These are phyloP conservation scores for Volucella inanis DNA, from an alignment of 2,888 invertebrate species.

Conservation along the genomic window DNA sequence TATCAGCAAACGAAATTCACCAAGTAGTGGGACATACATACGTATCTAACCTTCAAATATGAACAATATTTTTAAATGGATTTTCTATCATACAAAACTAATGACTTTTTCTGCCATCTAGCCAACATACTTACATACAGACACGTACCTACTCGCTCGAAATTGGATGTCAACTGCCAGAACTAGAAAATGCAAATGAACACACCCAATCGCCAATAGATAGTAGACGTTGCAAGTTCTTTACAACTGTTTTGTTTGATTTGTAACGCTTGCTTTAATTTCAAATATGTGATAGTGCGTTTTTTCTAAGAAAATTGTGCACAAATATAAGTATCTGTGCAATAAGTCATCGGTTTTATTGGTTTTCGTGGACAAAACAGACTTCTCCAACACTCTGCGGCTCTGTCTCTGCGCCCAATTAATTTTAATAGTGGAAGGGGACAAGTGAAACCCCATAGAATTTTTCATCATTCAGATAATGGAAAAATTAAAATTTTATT, in stretches of 20 bases:
- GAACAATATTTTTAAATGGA: too few species aligned
- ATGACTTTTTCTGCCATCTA: too few species aligned
- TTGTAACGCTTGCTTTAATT: constrained; percentile 11
- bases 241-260: constrained; percentile 32
- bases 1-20: constrained; percentile 2
- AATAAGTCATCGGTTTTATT: constrained; percentile 20
- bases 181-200: constrained; percentile 36
- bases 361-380: constrained; percentile 15
- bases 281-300: constrained; percentile 37
- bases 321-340: background rate
- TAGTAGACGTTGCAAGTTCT: constrained; percentile 42
- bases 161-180: constrained; percentile 29
- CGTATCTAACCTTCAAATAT: background rate
- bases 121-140: too few species aligned
- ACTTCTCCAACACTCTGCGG: constrained; percentile 17
- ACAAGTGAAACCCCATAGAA: constrained; percentile 27
- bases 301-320: constrained; percentile 57
- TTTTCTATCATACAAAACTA: too few species aligned
- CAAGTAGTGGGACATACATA: constrained; percentile 18
- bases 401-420: background rate
- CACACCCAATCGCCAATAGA: constrained; percentile 50
- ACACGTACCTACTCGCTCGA: background rate
- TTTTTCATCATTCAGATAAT: constrained; percentile 73
- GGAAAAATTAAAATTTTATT: constrained; percentile 75
- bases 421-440: background rate